phyloP scores from a whole-genome alignment of 2,113 vertebrate genomes.

The Ginglymostoma cirratum region DNA sequence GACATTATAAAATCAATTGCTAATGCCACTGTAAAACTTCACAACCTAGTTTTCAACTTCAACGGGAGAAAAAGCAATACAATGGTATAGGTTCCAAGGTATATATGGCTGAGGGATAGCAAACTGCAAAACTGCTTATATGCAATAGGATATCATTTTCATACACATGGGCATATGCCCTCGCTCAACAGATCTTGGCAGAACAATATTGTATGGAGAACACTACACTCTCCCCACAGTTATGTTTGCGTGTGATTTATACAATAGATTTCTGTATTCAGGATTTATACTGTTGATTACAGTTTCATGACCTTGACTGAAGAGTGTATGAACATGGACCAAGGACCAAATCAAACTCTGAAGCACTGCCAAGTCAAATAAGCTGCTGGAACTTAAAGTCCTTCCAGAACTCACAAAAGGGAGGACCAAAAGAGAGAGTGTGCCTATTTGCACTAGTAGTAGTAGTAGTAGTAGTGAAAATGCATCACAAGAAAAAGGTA shows the following conservation, averaged over 20 bases:
- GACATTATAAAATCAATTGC: background rate
- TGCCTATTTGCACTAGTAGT: background rate
- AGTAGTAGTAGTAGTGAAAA: background rate
- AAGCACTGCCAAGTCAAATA: background rate
- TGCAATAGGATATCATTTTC: background rate
- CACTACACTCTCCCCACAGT: background rate
- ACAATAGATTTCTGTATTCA: background rate
- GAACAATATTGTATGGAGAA: background rate
- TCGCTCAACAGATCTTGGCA: background rate
- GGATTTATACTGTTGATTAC: background rate
- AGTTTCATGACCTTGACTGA: background rate
- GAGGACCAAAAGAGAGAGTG: background rate
- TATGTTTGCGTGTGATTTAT: background rate
- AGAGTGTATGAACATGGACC: background rate
- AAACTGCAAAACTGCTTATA: background rate
- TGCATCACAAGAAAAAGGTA: background rate
- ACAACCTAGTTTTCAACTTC: background rate
- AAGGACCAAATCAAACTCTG: background rate
- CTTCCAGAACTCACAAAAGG: background rate
- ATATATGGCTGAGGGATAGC: background rate
- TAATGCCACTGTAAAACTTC: background rate
- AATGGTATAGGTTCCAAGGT: background rate
- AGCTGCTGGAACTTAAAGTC: background rate
- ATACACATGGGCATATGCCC: background rate
- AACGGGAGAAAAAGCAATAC: background rate